Evolutionary conservation across 2,797 vertebrate genomes (phyloP).

Genomic region (Gephyroberyx darwinii): DNA sequence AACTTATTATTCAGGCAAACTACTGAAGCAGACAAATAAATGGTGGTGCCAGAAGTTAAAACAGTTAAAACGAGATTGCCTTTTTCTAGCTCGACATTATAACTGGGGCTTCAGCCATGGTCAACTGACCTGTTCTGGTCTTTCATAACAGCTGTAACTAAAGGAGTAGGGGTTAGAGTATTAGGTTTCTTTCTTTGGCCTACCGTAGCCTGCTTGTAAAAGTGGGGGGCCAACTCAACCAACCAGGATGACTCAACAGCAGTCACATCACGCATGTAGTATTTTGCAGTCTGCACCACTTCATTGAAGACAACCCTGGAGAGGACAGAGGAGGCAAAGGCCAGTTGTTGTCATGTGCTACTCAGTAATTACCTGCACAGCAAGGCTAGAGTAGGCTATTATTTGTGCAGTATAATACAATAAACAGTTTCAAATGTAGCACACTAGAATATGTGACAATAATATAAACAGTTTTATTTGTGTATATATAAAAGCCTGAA

Average conservation of each 20-base stretch:
- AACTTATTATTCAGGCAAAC: background rate
- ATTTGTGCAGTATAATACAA: no score
- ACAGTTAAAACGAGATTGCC: background rate
- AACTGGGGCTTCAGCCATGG: background rate
- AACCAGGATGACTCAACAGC: constrained; percentile 96
- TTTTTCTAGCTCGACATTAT: background rate
- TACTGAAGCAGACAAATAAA: background rate
- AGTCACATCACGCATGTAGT: constrained; percentile 98
- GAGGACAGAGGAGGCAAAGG: background rate
- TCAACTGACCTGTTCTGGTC: background rate
- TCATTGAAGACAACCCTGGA: constrained; percentile 97
- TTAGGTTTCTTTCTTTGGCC: constrained; percentile 39
- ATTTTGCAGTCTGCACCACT: constrained; percentile 95
- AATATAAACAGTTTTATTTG: no score
- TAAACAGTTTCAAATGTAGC: no score
- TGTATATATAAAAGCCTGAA: no score
- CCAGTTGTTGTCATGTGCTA: no score
- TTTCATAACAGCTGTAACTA: background rate
- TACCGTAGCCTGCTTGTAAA: constrained; percentile 98
- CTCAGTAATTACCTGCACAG: no score
- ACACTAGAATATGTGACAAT: no score
- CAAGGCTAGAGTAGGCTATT: no score
- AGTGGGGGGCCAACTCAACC: constrained; percentile 96
- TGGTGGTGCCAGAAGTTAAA: background rate
- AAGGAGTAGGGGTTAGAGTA: background rate